These are phyloP conservation scores for Caenorhabditis sp. DNA, from an alignment of 2,888 invertebrate genomes.

Conservation along the genomic window DNA sequence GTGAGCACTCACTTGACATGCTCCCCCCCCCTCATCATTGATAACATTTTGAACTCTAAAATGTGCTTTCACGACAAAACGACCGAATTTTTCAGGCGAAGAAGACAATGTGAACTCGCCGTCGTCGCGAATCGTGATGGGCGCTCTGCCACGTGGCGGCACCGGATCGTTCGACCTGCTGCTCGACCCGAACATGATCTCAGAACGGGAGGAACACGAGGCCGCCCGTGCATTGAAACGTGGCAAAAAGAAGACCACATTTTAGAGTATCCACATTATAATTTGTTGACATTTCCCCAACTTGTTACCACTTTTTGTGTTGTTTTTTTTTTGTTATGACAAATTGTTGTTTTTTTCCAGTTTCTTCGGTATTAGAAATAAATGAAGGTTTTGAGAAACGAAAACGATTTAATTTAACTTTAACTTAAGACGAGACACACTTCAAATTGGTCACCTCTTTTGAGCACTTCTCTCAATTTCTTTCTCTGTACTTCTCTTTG, in stretches of 20 bases:
- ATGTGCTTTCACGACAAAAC: not conserved
- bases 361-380: too few species aligned
- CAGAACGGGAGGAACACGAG: constrained; percentile 49
- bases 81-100: constrained; percentile 69
- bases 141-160: constrained; percentile 73
- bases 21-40: not conserved
- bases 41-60: not conserved
- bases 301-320: constrained; percentile 11
- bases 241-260: not conserved
- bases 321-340: not conserved
- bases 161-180: constrained; percentile 77
- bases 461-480: too few species aligned
- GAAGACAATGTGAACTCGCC: constrained; percentile 74
- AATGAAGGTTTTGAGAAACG: too few species aligned
- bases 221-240: constrained; percentile 14
- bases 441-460: too few species aligned
- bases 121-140: constrained; percentile 75
- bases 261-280: not conserved
- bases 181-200: constrained; percentile 40
- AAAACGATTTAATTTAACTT: too few species aligned
- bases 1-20: too few species aligned
- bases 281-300: constrained; percentile 25
- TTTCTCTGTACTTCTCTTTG: constrained; percentile 4
- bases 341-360: not conserved
- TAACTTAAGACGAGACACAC: too few species aligned